Evolutionary conservation across 2,113 vertebrate species (phyloP).

Genomic region (Silurus meridionalis): DNA sequence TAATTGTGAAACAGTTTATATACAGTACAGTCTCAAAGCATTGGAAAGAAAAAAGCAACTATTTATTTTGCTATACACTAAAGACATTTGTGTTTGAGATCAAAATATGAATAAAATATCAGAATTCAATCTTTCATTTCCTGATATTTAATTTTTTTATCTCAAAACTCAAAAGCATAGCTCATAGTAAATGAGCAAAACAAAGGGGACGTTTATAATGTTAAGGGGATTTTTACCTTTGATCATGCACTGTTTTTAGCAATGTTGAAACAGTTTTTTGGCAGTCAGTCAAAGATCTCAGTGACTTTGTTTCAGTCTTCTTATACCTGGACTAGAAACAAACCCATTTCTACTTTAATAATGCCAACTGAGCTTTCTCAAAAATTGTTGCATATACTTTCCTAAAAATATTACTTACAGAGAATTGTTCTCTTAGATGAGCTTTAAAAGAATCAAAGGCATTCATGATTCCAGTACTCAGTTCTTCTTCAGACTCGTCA

Average conservation of each 20-base stretch:
- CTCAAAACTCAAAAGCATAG: too few species aligned
- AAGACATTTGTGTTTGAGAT: too few species aligned
- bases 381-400: background rate
- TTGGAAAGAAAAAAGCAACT: too few species aligned
- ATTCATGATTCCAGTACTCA: constrained; percentile 61
- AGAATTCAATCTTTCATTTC: too few species aligned
- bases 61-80: too few species aligned
- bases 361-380: background rate
- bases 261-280: constrained; percentile 72
- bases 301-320: constrained; percentile 64
- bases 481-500: constrained; percentile 48
- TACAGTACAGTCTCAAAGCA: too few species aligned
- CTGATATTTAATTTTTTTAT: too few species aligned
- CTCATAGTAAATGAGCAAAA: too few species aligned
- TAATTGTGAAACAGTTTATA: too few species aligned
- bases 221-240: constrained; percentile 65
- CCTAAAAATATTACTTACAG: constrained; percentile 64
- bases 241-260: constrained; percentile 74
- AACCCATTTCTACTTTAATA: background rate
- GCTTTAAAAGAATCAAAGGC: constrained; percentile 75
- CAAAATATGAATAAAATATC: too few species aligned
- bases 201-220: background rate
- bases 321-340: constrained; percentile 65
- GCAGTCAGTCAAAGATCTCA: constrained; percentile 64
- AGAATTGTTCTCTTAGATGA: constrained; percentile 72